A percentile compares a stretch with the other conserved stretches of the same genome.
Evolutionary conservation across 2,797 vertebrate species (phyloP).

Genomic region (Crenichthys baileyi): DNA sequence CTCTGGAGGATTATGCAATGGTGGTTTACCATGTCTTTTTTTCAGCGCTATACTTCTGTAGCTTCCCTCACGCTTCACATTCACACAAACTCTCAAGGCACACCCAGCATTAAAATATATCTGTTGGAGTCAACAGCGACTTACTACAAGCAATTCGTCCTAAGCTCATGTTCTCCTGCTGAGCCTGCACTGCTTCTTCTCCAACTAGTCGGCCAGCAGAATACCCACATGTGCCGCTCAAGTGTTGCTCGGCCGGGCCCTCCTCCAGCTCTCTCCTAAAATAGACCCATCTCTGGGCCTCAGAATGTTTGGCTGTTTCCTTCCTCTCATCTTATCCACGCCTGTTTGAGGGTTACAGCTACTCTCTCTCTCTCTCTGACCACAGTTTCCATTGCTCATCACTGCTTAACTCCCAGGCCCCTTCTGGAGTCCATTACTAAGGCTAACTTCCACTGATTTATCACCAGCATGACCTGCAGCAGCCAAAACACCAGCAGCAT

Average conservation of each 20-base stretch:
- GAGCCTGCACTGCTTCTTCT: slow-evolving; percentile 52
- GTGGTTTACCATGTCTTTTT: slow-evolving; percentile 67
- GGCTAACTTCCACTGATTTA: slow-evolving; percentile 77
- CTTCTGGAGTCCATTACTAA: slow-evolving; percentile 80
- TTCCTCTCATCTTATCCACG: slow-evolving; percentile 74
- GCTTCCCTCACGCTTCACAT: slow-evolving; percentile 44
- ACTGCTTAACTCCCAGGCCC: slow-evolving; percentile 73
- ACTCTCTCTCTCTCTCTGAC: slow-evolving; percentile 70
- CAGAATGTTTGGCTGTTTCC: slow-evolving; percentile 71
- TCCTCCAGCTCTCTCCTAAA: slow-evolving; percentile 65
- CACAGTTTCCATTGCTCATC: slow-evolving; percentile 82
- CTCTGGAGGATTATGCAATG: slow-evolving; percentile 69
- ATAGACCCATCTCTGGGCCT: slow-evolving; percentile 77
- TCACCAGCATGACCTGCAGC: slow-evolving; percentile 70
- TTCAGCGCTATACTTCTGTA: slow-evolving; percentile 59
- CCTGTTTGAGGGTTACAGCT: slow-evolving; percentile 77
- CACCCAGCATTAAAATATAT: slow-evolving; percentile 68
- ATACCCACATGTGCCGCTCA: slow-evolving; percentile 67
- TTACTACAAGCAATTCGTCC: slow-evolving; percentile 61
- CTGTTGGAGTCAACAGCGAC: slow-evolving; percentile 55
- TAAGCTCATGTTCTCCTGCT: slow-evolving; percentile 51
- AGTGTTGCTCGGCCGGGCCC: slow-evolving; percentile 42
- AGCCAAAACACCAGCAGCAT: slow-evolving; percentile 68
- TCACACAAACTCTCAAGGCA: slow-evolving; percentile 68
- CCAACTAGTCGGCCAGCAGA: slow-evolving; percentile 52